Conservation (phyloP, 2,113 vertebrate species). For the Athene cunicularia region DNA sequence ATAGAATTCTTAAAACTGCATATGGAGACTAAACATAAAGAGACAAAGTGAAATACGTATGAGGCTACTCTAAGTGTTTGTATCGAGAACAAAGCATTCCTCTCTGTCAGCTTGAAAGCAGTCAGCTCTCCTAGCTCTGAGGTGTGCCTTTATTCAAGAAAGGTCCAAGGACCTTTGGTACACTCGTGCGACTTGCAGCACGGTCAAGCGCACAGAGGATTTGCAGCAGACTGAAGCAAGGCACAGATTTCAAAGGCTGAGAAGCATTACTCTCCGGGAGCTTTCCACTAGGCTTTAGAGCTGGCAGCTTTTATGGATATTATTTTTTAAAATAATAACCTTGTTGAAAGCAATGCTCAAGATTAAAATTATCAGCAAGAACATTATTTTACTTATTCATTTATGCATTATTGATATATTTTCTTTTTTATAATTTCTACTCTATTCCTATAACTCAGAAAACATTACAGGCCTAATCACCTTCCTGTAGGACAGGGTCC, state of each 20-base stretch:
- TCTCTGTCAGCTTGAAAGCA: background rate
- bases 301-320: background rate
- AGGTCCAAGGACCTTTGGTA: background rate
- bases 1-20: background rate
- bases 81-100: background rate
- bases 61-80: background rate
- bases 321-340: background rate
- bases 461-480: background rate
- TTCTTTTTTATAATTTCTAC: background rate
- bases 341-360: background rate
- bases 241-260: background rate
- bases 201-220: background rate
- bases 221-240: background rate
- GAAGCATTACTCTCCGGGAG: background rate
- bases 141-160: background rate
- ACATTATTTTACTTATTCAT: background rate
- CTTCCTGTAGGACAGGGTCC: background rate
- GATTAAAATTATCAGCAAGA: background rate
- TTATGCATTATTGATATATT: background rate
- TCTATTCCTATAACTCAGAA: background rate
- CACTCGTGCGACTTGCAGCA: accelerated
- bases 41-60: background rate
- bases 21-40: background rate
- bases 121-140: background rate
- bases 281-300: background rate